A percentile compares a stretch with the other conserved stretches of the same genome.
Evolutionary conservation across 2,888 invertebrate species (phyloP).

Genomic region (Pterobdella sp.): DNA sequence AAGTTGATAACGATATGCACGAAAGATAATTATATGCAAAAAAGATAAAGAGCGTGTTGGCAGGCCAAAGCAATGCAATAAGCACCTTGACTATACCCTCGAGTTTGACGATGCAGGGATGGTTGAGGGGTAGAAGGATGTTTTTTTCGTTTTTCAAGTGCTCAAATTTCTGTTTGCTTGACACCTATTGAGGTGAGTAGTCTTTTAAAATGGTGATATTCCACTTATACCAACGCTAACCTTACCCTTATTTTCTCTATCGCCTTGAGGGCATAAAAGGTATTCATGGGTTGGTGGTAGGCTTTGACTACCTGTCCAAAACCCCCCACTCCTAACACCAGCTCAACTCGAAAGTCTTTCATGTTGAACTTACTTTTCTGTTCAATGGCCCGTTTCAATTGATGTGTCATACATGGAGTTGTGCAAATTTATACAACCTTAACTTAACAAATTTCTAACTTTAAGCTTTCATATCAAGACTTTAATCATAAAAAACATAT

Average conservation of each 20-base stretch:
- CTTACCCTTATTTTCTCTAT: neutral
- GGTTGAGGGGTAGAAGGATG: neutral
- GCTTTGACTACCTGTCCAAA: neutral
- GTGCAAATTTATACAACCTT: too few relatives aligned
- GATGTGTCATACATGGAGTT: too few relatives aligned
- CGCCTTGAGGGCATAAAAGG: neutral
- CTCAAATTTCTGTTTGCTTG: neutral
- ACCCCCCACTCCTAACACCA: neutral
- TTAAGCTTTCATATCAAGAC: too few relatives aligned
- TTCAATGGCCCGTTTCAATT: too few relatives aligned
- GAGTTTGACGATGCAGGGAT: neutral
- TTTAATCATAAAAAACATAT: too few relatives aligned
- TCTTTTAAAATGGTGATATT: too few relatives aligned
- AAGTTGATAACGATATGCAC: neutral
- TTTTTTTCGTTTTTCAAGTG: neutral
- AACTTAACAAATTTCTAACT: too few relatives aligned
- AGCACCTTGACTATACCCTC: neutral
- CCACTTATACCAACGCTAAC: neutral
- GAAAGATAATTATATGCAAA: neutral
- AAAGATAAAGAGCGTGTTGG: neutral
- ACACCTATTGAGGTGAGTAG: neutral
- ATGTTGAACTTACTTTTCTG: neutral
- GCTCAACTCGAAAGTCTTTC: neutral
- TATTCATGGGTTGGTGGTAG: neutral
- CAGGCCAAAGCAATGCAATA: neutral